These are phyloP conservation scores for Chymomyza amoena DNA, from an alignment of 2,888 invertebrate genomes.

Conservation along the genomic window DNA sequence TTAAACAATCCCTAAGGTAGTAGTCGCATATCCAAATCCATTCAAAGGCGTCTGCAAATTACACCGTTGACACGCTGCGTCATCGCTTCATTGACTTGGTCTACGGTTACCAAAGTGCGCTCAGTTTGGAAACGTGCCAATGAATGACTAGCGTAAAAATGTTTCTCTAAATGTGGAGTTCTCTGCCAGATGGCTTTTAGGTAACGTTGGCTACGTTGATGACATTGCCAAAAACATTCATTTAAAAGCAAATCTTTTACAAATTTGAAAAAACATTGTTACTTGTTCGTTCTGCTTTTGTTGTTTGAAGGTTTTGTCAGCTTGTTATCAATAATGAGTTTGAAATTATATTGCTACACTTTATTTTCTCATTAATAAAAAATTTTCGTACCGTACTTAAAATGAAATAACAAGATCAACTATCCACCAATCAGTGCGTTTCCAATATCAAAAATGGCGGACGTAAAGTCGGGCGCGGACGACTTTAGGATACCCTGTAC, in stretches of 20 bases:
- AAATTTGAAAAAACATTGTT: slow-evolving; percentile 34
- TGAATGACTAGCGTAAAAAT: background rate
- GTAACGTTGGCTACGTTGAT: slow-evolving; percentile 1
- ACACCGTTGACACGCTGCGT: slow-evolving; percentile 70
- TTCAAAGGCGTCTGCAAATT: slow-evolving; percentile 56
- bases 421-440: too few relatives aligned
- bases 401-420: too few relatives aligned
- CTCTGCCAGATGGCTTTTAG: background rate
- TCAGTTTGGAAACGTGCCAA: background rate
- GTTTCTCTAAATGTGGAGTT: background rate
- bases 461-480: too few relatives aligned
- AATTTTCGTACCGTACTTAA: background rate
- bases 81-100: slow-evolving; percentile 63
- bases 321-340: slow-evolving; percentile 8
- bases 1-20: slow-evolving; percentile 52
- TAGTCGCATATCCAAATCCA: slow-evolving; percentile 54
- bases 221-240: slow-evolving; percentile 30
- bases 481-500: too few relatives aligned
- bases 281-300: background rate
- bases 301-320: slow-evolving; percentile 1
- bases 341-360: slow-evolving; percentile 18
- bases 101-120: slow-evolving; percentile 20
- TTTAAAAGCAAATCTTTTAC: slow-evolving; percentile 28
- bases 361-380: slow-evolving; percentile 29
- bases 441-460: too few relatives aligned